Conservation (phyloP, 2,797 vertebrate genomes). For the Gymnoscopelus braueri region DNA sequence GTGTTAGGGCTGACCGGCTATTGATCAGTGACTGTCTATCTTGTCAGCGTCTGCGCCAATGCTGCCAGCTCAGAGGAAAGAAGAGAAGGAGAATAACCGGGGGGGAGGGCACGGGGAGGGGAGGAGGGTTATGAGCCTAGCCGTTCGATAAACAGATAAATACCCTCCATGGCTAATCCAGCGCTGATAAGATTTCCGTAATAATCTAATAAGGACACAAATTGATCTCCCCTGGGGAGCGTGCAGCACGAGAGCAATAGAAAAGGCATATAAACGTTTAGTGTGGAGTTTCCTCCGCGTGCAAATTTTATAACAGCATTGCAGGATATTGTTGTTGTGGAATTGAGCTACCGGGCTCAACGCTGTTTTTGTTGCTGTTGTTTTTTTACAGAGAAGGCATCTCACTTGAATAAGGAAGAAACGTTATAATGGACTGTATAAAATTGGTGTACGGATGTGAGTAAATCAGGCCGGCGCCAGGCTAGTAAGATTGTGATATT, state of each 20-base stretch:
- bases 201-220: constrained; percentile 72
- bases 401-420: constrained; percentile 29
- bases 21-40: constrained; percentile 1
- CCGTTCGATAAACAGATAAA: constrained; percentile 69
- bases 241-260: constrained; percentile 28
- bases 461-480: constrained; percentile 30
- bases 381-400: constrained; percentile 10
- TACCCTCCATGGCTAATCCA: constrained; percentile 54
- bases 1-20: background rate
- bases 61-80: background rate
- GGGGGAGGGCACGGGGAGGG: constrained; percentile 11
- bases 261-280: constrained; percentile 32
- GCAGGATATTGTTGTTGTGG: constrained; percentile 37
- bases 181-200: constrained; percentile 62
- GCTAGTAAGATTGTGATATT: constrained; percentile 37
- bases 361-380: background rate
- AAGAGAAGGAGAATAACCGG: constrained; percentile 13
- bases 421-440: constrained; percentile 35
- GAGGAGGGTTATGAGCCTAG: constrained; percentile 35
- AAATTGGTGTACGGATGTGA: constrained; percentile 32
- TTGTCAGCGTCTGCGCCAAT: constrained; percentile 3
- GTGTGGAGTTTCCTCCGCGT: constrained; percentile 18
- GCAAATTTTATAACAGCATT: constrained; percentile 26
- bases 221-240: constrained; percentile 53
- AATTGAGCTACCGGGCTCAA: constrained; percentile 21